Evolutionary conservation across 2,888 invertebrate species (phyloP).

Genomic region (Andrena minutula): DNA sequence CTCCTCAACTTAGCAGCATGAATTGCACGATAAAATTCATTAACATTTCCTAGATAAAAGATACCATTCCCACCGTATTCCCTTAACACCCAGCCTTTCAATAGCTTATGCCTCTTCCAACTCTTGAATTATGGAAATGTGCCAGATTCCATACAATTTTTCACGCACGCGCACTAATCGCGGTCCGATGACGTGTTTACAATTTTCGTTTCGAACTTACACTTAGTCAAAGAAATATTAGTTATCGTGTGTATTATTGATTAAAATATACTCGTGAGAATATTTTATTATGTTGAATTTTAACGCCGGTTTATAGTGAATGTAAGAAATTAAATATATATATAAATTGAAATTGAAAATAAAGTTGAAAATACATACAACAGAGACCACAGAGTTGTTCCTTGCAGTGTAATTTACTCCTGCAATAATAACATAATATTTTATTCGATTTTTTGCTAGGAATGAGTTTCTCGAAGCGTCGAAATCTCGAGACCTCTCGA

Average conservation of each 20-base stretch:
- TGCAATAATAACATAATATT: neutral
- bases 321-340: too few species aligned
- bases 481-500: too few species aligned
- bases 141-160: constrained; percentile 45
- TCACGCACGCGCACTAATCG: constrained; percentile 51
- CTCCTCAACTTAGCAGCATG: constrained; percentile 45
- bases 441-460: neutral
- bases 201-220: neutral
- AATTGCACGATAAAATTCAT: constrained; percentile 34
- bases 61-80: constrained; percentile 15
- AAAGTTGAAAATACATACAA: neutral
- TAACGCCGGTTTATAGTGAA: too few species aligned
- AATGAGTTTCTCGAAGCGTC: too few species aligned
- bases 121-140: constrained; percentile 55
- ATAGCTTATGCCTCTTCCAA: constrained; percentile 25
- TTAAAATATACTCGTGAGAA: neutral
- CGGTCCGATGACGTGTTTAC: neutral
- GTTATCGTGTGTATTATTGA: neutral
- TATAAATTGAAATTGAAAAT: neutral
- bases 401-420: neutral
- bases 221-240: too few species aligned
- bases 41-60: constrained; percentile 52
- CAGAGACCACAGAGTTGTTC: neutral
- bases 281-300: neutral
- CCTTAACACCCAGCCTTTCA: constrained; percentile 26